Evolutionary conservation across 1,140 invertebrate species (phyloP), one percentile per base, ranked within the genome.

Genomic region (Drosophila auraria): DNA sequence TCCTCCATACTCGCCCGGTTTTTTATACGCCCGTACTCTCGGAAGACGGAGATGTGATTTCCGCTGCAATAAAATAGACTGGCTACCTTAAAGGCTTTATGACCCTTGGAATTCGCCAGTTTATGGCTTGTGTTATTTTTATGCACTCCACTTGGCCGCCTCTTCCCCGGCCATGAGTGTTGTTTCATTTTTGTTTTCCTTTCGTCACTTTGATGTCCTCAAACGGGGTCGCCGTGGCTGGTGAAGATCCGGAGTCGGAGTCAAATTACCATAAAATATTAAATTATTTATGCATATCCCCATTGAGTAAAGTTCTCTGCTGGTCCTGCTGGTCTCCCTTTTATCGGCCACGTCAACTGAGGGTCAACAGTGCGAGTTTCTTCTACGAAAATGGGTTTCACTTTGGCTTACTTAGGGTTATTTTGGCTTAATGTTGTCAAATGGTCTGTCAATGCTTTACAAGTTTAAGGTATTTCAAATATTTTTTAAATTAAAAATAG

Each of bases 11-110:
- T 70, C 68, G 57, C 25, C 44, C 25, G 54, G 54, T 50, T 64
- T 69, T 72, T 74, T 78, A 59, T 50, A 44, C 17, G 38, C 72
- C 45, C 49, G 30, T 68, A 40, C 25, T 63, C 47, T 66, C 50
- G 20, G 36, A 73, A 53, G 62, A 70, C 56, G 56, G 78, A 71
- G 81, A 81, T 87, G 84, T 81, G 84, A 87, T 87, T 87, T 87
- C 74, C 73, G 70, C 73, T 75, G 81, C 86, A 87, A 89, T 87
- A 87, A 87, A 87, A 89, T 82, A 74, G 81, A 89, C 78, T 57
- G 80, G 71, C 84, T 87, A 87, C 84, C 84, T 87, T 87, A 89
- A 87, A 87, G 84, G 86, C 84, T 87, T 87, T 89, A 87, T 84
- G 63, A 69, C 59, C 36, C 50, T 64, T 81, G 78, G 69, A 87